Conservation (phyloP, 2,797 vertebrate genomes). For the Carcharodon carcharias region DNA sequence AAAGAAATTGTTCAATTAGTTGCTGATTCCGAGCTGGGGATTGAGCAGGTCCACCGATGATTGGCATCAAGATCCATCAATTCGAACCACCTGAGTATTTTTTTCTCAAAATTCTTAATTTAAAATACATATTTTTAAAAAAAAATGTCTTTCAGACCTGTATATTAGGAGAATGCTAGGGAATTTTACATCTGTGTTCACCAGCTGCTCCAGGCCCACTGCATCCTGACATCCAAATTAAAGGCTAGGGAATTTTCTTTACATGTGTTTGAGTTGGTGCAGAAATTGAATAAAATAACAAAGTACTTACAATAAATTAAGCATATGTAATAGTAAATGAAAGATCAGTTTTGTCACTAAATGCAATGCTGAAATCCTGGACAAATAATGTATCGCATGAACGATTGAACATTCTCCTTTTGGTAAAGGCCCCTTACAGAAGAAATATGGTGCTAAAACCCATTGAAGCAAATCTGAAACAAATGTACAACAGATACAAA, state of each 20-base stretch:
- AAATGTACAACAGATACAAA: neutral
- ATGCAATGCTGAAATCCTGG: neutral
- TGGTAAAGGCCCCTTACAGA: neutral
- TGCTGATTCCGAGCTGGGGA: neutral
- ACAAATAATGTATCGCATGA: neutral
- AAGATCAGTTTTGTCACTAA: neutral
- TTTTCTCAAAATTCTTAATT: neutral
- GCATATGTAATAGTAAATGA: neutral
- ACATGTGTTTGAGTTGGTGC: neutral
- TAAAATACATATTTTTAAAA: neutral
- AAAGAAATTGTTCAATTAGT: slow-evolving; percentile 17
- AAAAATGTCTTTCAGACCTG: neutral
- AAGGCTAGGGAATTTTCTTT: neutral
- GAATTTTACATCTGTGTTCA: no score
- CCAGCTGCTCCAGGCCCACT: no score
- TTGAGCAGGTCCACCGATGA: neutral
- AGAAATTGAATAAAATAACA: neutral
- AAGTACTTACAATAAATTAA: neutral
- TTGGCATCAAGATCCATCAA: neutral
- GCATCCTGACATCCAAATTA: neutral
- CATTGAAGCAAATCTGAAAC: neutral
- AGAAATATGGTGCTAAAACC: neutral
- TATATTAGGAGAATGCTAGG: neutral
- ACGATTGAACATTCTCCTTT: neutral
- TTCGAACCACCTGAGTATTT: neutral